phyloP scores from a whole-genome alignment of 1,140 invertebrate species.

The Drosophila sucinea region DNA sequence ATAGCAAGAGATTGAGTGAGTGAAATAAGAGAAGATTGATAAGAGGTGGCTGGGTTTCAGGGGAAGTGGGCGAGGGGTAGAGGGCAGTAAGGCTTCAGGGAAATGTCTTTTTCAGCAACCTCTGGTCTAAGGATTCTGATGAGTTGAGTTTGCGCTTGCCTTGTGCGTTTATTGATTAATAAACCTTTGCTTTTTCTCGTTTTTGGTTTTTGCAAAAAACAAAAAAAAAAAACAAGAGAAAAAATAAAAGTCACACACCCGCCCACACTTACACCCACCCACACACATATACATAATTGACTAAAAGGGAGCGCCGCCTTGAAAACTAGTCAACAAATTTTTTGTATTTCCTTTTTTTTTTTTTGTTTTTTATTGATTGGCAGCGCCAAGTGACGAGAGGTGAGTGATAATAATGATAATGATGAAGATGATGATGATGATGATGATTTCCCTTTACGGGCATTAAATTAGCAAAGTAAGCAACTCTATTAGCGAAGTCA shows the following conservation, averaged over 20 bases:
- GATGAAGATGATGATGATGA: conserved; percentile 29
- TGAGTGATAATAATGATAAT: conserved; percentile 30
- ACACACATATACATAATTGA: conserved; percentile 1
- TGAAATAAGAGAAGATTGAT: conserved; percentile 33
- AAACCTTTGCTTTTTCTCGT: conserved; percentile 38
- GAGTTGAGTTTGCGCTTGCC: conserved; percentile 51
- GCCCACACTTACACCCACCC: not conserved
- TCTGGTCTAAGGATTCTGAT: conserved; percentile 9
- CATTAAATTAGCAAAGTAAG: conserved; percentile 52
- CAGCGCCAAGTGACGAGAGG: conserved; percentile 13
- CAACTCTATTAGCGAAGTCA: conserved; percentile 77
- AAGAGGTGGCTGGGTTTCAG: conserved; percentile 17
- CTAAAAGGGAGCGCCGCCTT: conserved; percentile 8
- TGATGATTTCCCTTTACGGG: conserved; percentile 53
- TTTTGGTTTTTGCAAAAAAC: conserved; percentile 50
- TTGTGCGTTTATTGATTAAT: conserved; percentile 77
- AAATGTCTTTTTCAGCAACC: conserved; percentile 48
- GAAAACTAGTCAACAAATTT: conserved; percentile 4
- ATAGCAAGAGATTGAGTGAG: conserved; percentile 4
- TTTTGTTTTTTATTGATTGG: conserved; percentile 53
- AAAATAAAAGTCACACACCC: conserved; percentile 32
- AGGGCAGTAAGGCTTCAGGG: conserved; percentile 24
- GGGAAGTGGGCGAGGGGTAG: not conserved
- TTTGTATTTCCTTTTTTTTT: not conserved
- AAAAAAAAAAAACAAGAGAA: conserved; percentile 42